These are phyloP conservation scores for Dryocosmus kuriphilus DNA, from an alignment of 2,888 invertebrate species.

Conservation along the genomic window DNA sequence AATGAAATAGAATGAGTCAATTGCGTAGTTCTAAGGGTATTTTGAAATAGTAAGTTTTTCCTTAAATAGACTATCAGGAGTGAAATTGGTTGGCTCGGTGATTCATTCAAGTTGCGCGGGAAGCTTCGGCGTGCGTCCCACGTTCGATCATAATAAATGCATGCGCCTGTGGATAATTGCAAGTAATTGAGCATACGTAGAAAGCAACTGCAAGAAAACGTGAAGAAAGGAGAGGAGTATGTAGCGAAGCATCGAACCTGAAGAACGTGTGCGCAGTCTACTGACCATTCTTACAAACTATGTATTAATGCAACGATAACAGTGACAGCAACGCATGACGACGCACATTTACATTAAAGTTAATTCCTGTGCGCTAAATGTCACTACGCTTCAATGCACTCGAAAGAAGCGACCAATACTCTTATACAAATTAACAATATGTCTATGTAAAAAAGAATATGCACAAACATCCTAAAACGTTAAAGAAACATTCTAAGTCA, in stretches of 20 bases:
- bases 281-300: constrained; percentile 29
- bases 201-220: constrained; percentile 47
- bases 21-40: not conserved
- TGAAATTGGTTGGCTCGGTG: constrained; percentile 41
- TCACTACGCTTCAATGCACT: not conserved
- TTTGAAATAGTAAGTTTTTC: constrained; percentile 19
- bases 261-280: constrained; percentile 23
- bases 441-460: not conserved
- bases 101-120: constrained; percentile 48
- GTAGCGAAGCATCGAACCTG: constrained; percentile 24
- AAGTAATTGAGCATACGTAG: constrained; percentile 53
- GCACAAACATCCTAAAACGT: too few species aligned
- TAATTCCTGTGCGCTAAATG: not conserved
- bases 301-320: constrained; percentile 38
- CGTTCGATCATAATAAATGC: constrained; percentile 54
- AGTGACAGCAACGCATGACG: constrained; percentile 36
- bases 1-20: too few species aligned
- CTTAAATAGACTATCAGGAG: constrained; percentile 31
- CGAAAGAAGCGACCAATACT: not conserved
- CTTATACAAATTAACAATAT: not conserved
- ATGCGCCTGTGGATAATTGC: constrained; percentile 54
- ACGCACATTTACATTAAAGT: not conserved
- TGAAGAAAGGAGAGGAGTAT: constrained; percentile 33
- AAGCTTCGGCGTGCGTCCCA: constrained; percentile 51
- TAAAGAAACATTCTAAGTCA: too few species aligned